phyloP scores from a whole-genome alignment of 2,113 vertebrate genomes.

The Stegostoma tigrinum region DNA sequence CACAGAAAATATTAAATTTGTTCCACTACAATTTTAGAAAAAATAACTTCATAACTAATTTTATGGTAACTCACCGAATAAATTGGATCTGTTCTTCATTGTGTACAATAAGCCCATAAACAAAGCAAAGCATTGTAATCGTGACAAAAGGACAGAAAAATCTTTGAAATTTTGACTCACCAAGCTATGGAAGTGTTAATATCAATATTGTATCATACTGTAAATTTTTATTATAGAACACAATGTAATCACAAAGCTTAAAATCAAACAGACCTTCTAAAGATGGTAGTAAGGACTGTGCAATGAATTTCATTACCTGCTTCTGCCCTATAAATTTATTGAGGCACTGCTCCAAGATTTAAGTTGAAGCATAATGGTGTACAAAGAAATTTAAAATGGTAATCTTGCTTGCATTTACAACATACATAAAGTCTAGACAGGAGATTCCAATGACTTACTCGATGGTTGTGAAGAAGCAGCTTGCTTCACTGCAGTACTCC shows the following conservation, averaged over 20 bases:
- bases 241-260: not conserved
- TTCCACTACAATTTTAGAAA: not conserved
- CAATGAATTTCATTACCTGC: conserved; percentile 22
- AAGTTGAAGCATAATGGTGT: not conserved
- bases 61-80: not conserved
- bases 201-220: not conserved
- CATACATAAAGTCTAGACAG: not conserved
- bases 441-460: conserved; percentile 28
- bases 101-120: conserved; percentile 16
- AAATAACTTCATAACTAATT: not conserved
- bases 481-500: conserved; percentile 59
- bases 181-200: not conserved
- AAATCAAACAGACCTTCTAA: not conserved
- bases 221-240: not conserved
- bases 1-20: not conserved
- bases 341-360: not conserved
- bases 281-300: conserved; percentile 1
- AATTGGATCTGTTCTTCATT: not conserved
- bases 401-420: not conserved
- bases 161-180: not conserved
- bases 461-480: conserved; percentile 45
- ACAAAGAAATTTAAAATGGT: conserved; percentile 21
- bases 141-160: not conserved
- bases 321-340: not conserved
- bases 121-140: not conserved